A percentile compares a stretch with the other conserved stretches of the same genome.
phyloP scores from a whole-genome alignment of 1,140 invertebrate species.

The Drosophila repleta region DNA sequence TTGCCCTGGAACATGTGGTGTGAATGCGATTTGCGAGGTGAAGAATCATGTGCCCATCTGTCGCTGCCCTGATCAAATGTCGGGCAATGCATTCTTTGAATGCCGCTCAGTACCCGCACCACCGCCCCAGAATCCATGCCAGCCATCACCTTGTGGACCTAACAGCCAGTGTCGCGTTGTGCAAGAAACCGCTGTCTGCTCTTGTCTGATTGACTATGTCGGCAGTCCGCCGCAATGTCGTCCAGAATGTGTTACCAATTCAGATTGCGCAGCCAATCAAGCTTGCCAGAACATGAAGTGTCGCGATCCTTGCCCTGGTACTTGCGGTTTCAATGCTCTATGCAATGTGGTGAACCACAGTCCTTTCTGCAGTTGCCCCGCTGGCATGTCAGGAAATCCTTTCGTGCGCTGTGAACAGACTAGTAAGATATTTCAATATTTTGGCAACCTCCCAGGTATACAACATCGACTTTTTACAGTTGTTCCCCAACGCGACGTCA shows the following conservation, averaged over 20 bases:
- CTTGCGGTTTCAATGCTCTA: slow-evolving; percentile 88
- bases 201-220: slow-evolving; percentile 88
- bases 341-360: slow-evolving; percentile 87
- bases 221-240: slow-evolving; percentile 90
- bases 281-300: slow-evolving; percentile 92
- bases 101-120: slow-evolving; percentile 81
- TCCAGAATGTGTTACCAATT: slow-evolving; percentile 90
- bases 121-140: slow-evolving; percentile 86
- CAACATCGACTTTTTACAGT: slow-evolving; percentile 75
- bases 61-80: slow-evolving; percentile 89
- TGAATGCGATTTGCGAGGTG: slow-evolving; percentile 90
- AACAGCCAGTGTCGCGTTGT: slow-evolving; percentile 90
- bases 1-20: slow-evolving; percentile 91
- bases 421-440: slow-evolving; percentile 84
- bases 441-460: slow-evolving; percentile 10
- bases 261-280: slow-evolving; percentile 88
- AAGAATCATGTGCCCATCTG: slow-evolving; percentile 91
- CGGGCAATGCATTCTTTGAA: slow-evolving; percentile 88
- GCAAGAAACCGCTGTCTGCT: slow-evolving; percentile 90
- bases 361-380: slow-evolving; percentile 86
- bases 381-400: slow-evolving; percentile 87
- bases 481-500: slow-evolving; percentile 63
- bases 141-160: slow-evolving; percentile 90
- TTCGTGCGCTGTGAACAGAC: slow-evolving; percentile 86
- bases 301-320: slow-evolving; percentile 90